phyloP scores from a whole-genome alignment of 2,888 invertebrate genomes.

The Thyatira batis region DNA sequence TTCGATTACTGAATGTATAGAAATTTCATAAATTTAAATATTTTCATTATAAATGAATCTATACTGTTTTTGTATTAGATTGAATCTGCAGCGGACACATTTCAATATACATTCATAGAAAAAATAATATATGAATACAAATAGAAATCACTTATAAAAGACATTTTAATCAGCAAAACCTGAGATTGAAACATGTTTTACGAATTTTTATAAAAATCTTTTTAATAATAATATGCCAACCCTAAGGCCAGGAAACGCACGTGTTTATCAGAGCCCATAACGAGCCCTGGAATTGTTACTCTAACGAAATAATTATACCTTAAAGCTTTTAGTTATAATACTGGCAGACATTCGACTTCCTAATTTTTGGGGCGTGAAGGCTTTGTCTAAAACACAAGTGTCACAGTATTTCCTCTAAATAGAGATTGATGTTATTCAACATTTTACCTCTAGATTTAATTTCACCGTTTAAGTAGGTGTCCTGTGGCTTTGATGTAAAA shows the following conservation, averaged over 20 bases:
- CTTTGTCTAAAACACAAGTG: background rate
- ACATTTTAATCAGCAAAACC: background rate
- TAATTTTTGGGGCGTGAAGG: constrained; percentile 1
- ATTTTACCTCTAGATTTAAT: background rate
- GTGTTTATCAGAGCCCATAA: constrained; percentile 17
- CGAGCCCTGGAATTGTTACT: constrained; percentile 10
- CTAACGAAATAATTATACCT: constrained; percentile 14
- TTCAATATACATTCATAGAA: background rate
- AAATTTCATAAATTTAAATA: too few relatives aligned
- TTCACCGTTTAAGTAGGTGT: too few relatives aligned
- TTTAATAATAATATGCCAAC: constrained; percentile 5
- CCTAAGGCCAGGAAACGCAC: constrained; percentile 11
- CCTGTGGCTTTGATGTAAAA: too few relatives aligned
- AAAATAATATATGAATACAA: background rate
- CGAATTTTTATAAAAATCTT: background rate
- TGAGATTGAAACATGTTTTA: too few relatives aligned
- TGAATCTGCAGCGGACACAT: background rate
- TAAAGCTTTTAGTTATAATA: constrained; percentile 10
- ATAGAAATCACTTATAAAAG: background rate
- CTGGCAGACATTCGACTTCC: constrained; percentile 6
- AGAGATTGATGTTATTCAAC: background rate
- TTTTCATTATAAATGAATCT: background rate
- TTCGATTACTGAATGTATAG: too few relatives aligned
- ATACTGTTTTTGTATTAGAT: background rate
- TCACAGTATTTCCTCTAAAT: background rate